Evolutionary conservation across 2,888 invertebrate species (phyloP), one percentile per base, ranked within the genome.

Genomic region (Amblyjoppa fuscipennis): DNA sequence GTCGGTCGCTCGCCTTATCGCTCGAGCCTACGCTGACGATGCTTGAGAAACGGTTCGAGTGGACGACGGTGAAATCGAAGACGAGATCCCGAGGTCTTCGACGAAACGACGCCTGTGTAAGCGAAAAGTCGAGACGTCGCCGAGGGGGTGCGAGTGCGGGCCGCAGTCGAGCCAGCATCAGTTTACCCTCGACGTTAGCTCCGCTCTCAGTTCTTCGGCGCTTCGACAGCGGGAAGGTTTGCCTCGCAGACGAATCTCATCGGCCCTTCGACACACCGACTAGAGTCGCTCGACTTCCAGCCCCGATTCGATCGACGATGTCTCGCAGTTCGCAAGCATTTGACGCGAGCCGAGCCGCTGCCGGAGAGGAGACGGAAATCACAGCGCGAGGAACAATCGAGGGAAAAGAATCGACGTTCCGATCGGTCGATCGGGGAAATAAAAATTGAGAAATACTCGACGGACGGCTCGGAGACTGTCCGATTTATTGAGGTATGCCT

Each of bases 1-100:
- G 49, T 81, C 56, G 64, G 56, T 66, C 45, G 77, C 69, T 45
- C 73, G 66, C 77, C n/a, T 51, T 53, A 34, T 70, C 75, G 70
- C 41, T 41, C 76, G 82, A 11, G 56, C 34, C 70, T 71, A 75
- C 56, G 88, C 88, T 88, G 88, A 88, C 88, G 88, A 77, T 79
- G 87, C 88, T 86, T 83, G 88, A 88, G 85, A 87, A 88, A 87
- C 81, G 79, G 56, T 74, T 79, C 71, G 81, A 53, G 73, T 71
- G 75, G 77, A 66, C 71, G 66, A 20, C 79, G 34, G 79, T 87
- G 86, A 84, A 88, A 88, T 86, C 81, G 76, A 85, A 87, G 61
- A 87, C 85, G 80, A 68, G 77, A 76, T 34, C 16, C 51, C 66
- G 68, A 64, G 78, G 74, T 76, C 76, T 82, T 77, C 84, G 74